phyloP scores from a whole-genome alignment of 2,113 vertebrate genomes.

The Planiliza haematocheilus region DNA sequence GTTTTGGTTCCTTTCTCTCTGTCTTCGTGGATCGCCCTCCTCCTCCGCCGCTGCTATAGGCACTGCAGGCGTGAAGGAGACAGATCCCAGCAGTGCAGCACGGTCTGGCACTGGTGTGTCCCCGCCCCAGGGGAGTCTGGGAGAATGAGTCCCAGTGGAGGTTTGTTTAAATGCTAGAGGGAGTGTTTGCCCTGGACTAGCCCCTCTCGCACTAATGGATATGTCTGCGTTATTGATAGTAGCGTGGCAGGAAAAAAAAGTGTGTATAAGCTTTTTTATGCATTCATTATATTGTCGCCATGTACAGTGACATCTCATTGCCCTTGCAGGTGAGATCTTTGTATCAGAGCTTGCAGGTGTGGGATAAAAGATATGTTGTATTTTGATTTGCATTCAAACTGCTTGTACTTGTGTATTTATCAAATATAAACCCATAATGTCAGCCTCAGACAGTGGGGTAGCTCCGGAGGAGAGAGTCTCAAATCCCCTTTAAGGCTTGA shows the following conservation, averaged over 20 bases:
- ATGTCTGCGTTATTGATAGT: constrained; percentile 78
- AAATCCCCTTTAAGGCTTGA: constrained; percentile 11
- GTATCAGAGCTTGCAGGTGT: constrained; percentile 11
- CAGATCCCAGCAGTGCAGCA: constrained; percentile 60
- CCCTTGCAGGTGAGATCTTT: constrained; percentile 51
- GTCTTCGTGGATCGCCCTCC: constrained; percentile 28
- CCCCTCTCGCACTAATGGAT: constrained; percentile 74
- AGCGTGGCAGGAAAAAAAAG: constrained; percentile 53
- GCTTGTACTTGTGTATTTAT: constrained; percentile 5
- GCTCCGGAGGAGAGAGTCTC: constrained; percentile 11
- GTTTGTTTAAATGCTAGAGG: constrained; percentile 81
- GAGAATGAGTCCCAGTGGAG: constrained; percentile 74
- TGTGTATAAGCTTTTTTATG: constrained; percentile 58
- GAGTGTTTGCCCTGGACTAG: constrained; percentile 73
- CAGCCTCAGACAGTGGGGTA: background rate
- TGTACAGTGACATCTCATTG: constrained; percentile 37
- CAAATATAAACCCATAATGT: constrained; percentile 13
- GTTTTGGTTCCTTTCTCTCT: constrained; percentile 24
- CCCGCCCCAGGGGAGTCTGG: constrained; percentile 77
- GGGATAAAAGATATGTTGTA: constrained; percentile 7
- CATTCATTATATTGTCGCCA: constrained; percentile 58
- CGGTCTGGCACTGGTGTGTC: constrained; percentile 61
- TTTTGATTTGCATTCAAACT: constrained; percentile 13
- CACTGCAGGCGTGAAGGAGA: constrained; percentile 62
- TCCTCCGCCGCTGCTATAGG: constrained; percentile 46